Evolutionary conservation across 2,113 vertebrate species (phyloP), one percentile per base, ranked within the genome.

Genomic region (Pseudorectes ferrugineus): DNA sequence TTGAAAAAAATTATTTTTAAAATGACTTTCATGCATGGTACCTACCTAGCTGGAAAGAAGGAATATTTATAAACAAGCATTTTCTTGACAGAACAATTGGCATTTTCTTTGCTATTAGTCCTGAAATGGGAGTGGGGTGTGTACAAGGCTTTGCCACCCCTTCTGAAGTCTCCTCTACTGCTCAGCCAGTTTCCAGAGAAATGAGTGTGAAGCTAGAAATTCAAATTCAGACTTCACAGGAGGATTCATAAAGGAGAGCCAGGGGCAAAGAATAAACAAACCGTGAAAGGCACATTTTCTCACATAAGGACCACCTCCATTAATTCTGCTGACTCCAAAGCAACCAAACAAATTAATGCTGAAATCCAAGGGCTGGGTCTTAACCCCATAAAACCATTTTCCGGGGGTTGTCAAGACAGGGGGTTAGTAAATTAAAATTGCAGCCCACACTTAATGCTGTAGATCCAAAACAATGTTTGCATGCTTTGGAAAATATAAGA

Each of bases 61-160:
- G 12, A 48, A 45, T 85, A 61, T 71, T 78, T 92, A 43, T 46
- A 58, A 86, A 49, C 14, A 68, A 38, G 3, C 3, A 16, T 11
- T 57, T 67, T 82, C 35, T 77, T 29, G 14, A n/a, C 14, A 61
- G 31, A 91, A 25, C 5, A 88, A 31, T 6, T 68, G 20, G 4
- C 19, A 68, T 85, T 92, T 78, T 82, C 58, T 73, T 79, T 79
- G 15, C 17, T 80, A 14, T 49, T 75, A 38, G 45, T 42, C 8
- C 45, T 21, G 9, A 45, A 40, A 65, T 3, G 42, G 7, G 8
- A 15, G 12, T 2, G 0, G 3, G 4, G 5, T 28, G 18, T 38
- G 22, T 35, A 26, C 28, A 25, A 19, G 18, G 14, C 43, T 74
- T 84, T 86, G 24, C 25, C 2, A 40, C 5, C 12, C 7, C 9